phyloP scores from a whole-genome alignment of 2,113 vertebrate genomes.

The Alectura lathami region DNA sequence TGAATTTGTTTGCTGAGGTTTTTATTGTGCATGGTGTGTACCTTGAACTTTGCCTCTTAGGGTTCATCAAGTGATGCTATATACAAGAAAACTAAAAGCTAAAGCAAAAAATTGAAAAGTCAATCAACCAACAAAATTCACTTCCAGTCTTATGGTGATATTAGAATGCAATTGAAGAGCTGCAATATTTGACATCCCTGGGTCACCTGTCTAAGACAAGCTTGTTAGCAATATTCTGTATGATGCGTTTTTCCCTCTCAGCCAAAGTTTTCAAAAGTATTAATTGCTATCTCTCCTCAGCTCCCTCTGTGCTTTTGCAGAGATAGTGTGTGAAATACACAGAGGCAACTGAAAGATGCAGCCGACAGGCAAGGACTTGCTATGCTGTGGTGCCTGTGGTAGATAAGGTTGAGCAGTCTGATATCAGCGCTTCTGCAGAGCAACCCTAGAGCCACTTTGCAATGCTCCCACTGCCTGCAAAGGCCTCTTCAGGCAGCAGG shows the following conservation, averaged over 20 bases:
- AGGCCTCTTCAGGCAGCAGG: not conserved
- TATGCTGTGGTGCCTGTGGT: no score
- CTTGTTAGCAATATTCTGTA: not conserved
- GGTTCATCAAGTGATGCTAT: not conserved
- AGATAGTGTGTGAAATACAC: not conserved
- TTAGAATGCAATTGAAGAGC: not conserved
- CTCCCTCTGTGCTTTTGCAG: not conserved
- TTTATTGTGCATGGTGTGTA: not conserved
- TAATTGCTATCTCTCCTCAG: not conserved
- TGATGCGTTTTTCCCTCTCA: not conserved
- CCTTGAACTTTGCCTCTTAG: not conserved
- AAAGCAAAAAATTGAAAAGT: not conserved
- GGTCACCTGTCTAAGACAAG: not conserved
- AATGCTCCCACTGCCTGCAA: no score
- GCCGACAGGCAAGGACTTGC: not conserved
- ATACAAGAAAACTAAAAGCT: not conserved
- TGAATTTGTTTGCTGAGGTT: not conserved
- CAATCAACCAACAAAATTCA: not conserved
- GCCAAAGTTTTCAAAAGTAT: not conserved
- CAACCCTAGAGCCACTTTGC: not conserved
- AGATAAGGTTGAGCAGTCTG: not conserved
- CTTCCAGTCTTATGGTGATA: not conserved
- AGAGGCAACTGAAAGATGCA: no score
- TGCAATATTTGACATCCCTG: not conserved
- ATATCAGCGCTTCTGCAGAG: not conserved